Conservation (phyloP, 2,113 vertebrate species). For the Maccullochella peelii region DNA sequence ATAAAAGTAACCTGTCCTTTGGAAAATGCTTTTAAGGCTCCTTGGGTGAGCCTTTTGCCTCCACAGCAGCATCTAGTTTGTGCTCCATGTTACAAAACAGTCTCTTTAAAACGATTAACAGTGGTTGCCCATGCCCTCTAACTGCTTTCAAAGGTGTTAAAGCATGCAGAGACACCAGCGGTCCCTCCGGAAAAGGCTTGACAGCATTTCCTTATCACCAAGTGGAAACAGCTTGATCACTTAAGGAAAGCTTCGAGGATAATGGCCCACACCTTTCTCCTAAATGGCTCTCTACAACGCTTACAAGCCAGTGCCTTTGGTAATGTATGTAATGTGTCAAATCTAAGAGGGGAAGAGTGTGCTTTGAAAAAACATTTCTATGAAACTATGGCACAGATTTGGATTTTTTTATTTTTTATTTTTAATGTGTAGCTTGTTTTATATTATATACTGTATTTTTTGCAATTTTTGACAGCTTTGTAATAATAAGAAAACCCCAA, state of each 20-base stretch:
- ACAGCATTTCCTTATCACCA: slow-evolving; percentile 49
- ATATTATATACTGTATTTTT: background rate
- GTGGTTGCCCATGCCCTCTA: background rate
- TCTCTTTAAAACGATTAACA: slow-evolving; percentile 51
- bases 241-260: slow-evolving; percentile 30
- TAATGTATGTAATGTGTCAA: background rate
- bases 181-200: slow-evolving; percentile 46
- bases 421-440: background rate
- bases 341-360: background rate
- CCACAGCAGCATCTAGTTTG: slow-evolving; percentile 20
- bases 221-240: slow-evolving; percentile 55
- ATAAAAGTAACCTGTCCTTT: background rate
- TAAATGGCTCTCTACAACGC: slow-evolving; percentile 19
- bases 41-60: slow-evolving; percentile 19
- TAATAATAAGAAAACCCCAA: slow-evolving; percentile 28
- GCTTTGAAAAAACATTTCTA: background rate
- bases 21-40: slow-evolving; percentile 28
- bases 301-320: slow-evolving; percentile 2
- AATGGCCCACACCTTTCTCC: slow-evolving; percentile 32
- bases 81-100: slow-evolving; percentile 34
- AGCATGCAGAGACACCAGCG: slow-evolving; percentile 50
- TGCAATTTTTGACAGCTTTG: slow-evolving; percentile 5
- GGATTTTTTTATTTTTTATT: background rate
- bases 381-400: background rate
- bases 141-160: slow-evolving; percentile 62